A percentile compares a stretch with the other conserved stretches of the same genome.
Evolutionary conservation across 2,888 invertebrate genomes (phyloP).

Genomic region (Nemotelus nigrinus): DNA sequence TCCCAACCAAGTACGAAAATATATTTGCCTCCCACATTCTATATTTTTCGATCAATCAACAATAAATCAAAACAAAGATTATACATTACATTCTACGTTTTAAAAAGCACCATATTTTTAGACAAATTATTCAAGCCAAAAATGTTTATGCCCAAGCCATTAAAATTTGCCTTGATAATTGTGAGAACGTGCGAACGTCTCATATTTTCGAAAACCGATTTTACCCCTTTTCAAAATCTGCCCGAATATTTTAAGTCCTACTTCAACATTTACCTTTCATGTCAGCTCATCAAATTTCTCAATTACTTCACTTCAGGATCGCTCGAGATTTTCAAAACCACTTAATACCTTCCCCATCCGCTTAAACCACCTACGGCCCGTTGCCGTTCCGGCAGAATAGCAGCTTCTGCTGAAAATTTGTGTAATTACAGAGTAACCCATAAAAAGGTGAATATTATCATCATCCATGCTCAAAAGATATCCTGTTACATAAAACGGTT

Average conservation of each 20-base stretch:
- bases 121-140: too few relatives aligned
- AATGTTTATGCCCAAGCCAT: too few relatives aligned
- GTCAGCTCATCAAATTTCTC: conserved; percentile 47
- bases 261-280: conserved; percentile 46
- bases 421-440: conserved; percentile 36
- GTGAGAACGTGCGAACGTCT: not conserved
- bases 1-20: too few relatives aligned
- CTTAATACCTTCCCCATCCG: conserved; percentile 34
- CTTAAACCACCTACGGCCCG: not conserved
- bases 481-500: conserved; percentile 15
- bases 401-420: not conserved
- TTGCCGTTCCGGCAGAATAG: not conserved
- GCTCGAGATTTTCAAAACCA: conserved; percentile 40
- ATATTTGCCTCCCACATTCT: too few relatives aligned
- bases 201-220: not conserved
- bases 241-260: not conserved
- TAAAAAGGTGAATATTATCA: conserved; percentile 39
- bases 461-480: not conserved
- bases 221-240: too few relatives aligned
- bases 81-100: too few relatives aligned
- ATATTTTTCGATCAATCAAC: too few relatives aligned
- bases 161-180: not conserved
- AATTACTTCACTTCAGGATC: conserved; percentile 39
- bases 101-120: too few relatives aligned
- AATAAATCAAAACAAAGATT: too few relatives aligned